phyloP scores from a whole-genome alignment of 2,888 invertebrate species.

The Sinopyrophorus schimmeli region DNA sequence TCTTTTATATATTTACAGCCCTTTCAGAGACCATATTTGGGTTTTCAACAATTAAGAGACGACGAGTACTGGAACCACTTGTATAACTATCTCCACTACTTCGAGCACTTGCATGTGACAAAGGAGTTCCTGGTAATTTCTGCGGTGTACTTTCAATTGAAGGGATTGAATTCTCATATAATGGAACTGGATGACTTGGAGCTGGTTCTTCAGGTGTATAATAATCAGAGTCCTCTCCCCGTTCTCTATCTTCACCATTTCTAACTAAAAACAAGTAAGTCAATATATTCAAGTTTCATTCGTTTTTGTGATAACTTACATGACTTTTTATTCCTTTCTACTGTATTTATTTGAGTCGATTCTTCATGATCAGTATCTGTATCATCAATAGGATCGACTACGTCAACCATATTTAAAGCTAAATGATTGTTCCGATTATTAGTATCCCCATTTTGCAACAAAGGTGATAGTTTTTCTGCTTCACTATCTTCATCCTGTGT shows the following conservation, averaged over 20 bases:
- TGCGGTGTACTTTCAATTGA: conserved; percentile 54
- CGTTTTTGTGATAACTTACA: background rate
- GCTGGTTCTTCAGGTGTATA: conserved; percentile 77
- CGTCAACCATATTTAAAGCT: conserved; percentile 57
- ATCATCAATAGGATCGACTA: conserved; percentile 66
- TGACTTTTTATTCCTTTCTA: conserved; percentile 22
- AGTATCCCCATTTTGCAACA: conserved; percentile 57
- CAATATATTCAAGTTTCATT: background rate
- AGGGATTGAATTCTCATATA: conserved; percentile 57
- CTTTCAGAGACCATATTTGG: conserved; percentile 43
- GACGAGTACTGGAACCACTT: conserved; percentile 78
- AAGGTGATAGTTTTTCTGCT: conserved; percentile 78
- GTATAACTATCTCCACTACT: conserved; percentile 83
- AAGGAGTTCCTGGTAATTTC: conserved; percentile 66
- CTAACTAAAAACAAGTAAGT: conserved; percentile 8
- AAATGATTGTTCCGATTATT: conserved; percentile 43
- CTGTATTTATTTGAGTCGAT: conserved; percentile 38
- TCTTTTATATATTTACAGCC: conserved; percentile 49
- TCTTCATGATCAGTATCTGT: conserved; percentile 61
- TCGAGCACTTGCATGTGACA: conserved; percentile 68
- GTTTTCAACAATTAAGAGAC: conserved; percentile 64
- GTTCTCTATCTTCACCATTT: conserved; percentile 43
- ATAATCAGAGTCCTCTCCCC: conserved; percentile 75
- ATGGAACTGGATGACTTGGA: conserved; percentile 67
- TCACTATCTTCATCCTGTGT: conserved; percentile 76